Conservation (phyloP, 2,888 invertebrate species). For the Cephus rjabovi region DNA sequence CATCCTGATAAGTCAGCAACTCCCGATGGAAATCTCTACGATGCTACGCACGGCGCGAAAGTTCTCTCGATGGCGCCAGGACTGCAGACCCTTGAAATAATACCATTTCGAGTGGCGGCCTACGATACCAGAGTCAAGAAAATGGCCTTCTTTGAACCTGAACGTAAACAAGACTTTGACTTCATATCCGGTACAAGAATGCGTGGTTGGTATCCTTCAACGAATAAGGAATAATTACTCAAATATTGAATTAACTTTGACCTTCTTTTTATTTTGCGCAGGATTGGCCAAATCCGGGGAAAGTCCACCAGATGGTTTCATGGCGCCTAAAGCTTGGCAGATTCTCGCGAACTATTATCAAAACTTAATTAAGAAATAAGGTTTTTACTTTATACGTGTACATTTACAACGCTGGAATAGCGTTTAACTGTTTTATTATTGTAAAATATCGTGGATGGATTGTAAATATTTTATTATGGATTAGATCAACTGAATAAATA, state of each 20-base stretch:
- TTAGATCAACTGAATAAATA: neutral
- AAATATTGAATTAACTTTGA: neutral
- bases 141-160: conserved; percentile 95
- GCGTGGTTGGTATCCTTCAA: conserved; percentile 72
- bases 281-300: conserved; percentile 84
- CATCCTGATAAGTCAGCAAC: conserved; percentile 79
- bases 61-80: conserved; percentile 95
- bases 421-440: neutral
- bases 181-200: conserved; percentile 96
- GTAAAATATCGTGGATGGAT: neutral
- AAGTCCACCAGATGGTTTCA: conserved; percentile 94
- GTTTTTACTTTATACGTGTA: neutral
- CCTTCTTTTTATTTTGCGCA: conserved; percentile 39
- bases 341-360: conserved; percentile 87
- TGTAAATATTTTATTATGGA: conserved; percentile 1
- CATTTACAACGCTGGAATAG: neutral
- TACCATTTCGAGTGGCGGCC: conserved; percentile 97
- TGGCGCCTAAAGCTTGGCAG: conserved; percentile 94
- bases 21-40: conserved; percentile 86
- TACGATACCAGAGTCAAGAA: conserved; percentile 84
- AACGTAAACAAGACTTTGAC: conserved; percentile 89
- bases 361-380: conserved; percentile 66
- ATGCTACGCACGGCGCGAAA: conserved; percentile 90
- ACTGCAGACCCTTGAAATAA: conserved; percentile 88
- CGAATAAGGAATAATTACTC: neutral